A percentile compares a stretch with the other conserved stretches of the same genome.
Evolutionary conservation across 2,888 invertebrate genomes (phyloP).

Genomic region (Drosophila lacicola): DNA sequence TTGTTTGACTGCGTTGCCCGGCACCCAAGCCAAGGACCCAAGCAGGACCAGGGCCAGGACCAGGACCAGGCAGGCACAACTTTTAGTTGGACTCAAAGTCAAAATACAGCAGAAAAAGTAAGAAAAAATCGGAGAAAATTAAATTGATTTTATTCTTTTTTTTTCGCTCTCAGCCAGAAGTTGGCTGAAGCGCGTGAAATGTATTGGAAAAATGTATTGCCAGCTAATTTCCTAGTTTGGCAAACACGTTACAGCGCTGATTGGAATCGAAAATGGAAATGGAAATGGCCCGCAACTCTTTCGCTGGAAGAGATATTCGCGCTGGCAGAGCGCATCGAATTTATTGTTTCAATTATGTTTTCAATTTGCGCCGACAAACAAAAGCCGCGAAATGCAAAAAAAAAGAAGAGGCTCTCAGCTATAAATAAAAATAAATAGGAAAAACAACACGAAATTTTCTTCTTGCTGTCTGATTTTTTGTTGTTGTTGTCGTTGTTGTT

Average conservation of each 20-base stretch:
- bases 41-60: conserved; percentile 11
- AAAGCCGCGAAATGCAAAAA: conserved; percentile 67
- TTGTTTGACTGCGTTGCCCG: conserved; percentile 67
- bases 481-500: conserved; percentile 31
- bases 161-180: conserved; percentile 5
- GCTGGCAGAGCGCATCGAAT: conserved; percentile 48
- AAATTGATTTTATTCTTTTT: conserved; percentile 67
- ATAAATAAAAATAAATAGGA: conserved; percentile 81
- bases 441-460: conserved; percentile 48
- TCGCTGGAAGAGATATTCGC: conserved; percentile 22
- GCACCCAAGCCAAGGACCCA: conserved; percentile 44
- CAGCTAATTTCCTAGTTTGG: conserved; percentile 48
- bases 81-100: conserved; percentile 53
- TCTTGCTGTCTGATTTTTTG: conserved; percentile 38
- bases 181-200: conserved; percentile 39
- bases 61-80: conserved; percentile 34
- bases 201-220: conserved; percentile 44
- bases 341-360: conserved; percentile 81
- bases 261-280: conserved; percentile 11
- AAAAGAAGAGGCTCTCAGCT: conserved; percentile 62
- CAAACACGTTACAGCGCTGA: conserved; percentile 17
- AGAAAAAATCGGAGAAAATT: conserved; percentile 61
- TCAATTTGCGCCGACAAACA: conserved; percentile 81
- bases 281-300: conserved; percentile 58
- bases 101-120: conserved; percentile 5